Evolutionary conservation across 2,797 vertebrate species (phyloP).

Genomic region (Rhinichthys osculus): DNA sequence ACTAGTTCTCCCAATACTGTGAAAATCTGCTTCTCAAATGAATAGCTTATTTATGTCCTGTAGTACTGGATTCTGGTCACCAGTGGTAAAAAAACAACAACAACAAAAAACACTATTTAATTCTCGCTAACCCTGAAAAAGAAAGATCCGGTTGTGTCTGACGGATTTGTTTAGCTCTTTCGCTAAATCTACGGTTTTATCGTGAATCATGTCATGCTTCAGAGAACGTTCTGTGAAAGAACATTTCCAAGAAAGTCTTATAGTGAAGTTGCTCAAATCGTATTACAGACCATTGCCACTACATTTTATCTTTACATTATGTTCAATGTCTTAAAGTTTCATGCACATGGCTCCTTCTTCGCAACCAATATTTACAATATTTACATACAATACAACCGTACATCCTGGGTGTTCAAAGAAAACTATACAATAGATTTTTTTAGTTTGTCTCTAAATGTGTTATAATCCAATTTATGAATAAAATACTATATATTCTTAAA

Average conservation of each 20-base stretch:
- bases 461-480: constrained; percentile 91
- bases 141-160: constrained; percentile 84
- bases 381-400: constrained; percentile 99
- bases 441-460: constrained; percentile 84
- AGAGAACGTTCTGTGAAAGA: constrained; percentile 99
- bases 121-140: constrained; percentile 91
- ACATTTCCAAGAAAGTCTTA: constrained; percentile 99
- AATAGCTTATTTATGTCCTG: constrained; percentile 69
- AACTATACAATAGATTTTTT: constrained; percentile 90
- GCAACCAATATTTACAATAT: constrained; percentile 97
- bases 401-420: constrained; percentile 87
- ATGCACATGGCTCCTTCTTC: constrained; percentile 97
- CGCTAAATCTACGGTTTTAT: constrained; percentile 94
- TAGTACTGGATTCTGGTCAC: constrained; percentile 99
- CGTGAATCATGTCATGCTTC: constrained; percentile 96
- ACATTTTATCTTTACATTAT: constrained; percentile 88
- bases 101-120: constrained; percentile 66
- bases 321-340: constrained; percentile 91
- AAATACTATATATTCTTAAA: constrained; percentile 98
- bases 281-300: constrained; percentile 99
- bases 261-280: constrained; percentile 99
- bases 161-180: constrained; percentile 92
- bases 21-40: constrained; percentile 67
- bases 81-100: constrained; percentile 86
- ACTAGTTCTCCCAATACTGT: constrained; percentile 61